These are phyloP conservation scores for Cardinalis cardinalis DNA, from an alignment of 2,113 vertebrate genomes.

Conservation along the genomic window DNA sequence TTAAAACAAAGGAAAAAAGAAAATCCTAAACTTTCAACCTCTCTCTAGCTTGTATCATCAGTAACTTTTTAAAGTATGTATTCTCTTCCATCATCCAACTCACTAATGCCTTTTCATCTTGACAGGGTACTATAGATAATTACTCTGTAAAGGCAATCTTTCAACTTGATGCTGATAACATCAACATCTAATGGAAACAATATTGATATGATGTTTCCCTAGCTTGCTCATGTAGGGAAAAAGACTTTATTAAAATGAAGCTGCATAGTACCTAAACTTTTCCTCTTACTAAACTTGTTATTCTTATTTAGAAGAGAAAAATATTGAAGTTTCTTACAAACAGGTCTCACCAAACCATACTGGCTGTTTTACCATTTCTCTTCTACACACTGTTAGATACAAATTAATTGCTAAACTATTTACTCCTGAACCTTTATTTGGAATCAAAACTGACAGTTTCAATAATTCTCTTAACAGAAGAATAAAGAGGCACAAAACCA, in stretches of 20 bases:
- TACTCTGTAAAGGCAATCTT: not conserved
- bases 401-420: conserved; percentile 35
- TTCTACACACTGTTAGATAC: not conserved
- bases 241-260: not conserved
- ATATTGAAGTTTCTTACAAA: not conserved
- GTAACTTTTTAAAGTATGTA: not conserved
- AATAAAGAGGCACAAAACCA: not conserved
- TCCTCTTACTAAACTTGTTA: not conserved
- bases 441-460: not conserved
- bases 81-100: not conserved
- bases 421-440: not conserved
- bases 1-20: not conserved
- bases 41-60: not conserved
- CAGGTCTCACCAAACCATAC: not conserved
- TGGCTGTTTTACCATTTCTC: not conserved
- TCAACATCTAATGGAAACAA: not conserved
- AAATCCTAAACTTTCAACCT: not conserved
- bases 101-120: conserved; percentile 2
- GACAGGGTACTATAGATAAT: not conserved
- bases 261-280: not conserved
- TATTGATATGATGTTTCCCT: not conserved
- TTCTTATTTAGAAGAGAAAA: not conserved
- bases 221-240: not conserved
- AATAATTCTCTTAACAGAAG: not conserved
- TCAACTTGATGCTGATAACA: not conserved